These are phyloP conservation scores for Schizotus pectinicornis DNA, from an alignment of 2,888 invertebrate species.

Conservation along the genomic window DNA sequence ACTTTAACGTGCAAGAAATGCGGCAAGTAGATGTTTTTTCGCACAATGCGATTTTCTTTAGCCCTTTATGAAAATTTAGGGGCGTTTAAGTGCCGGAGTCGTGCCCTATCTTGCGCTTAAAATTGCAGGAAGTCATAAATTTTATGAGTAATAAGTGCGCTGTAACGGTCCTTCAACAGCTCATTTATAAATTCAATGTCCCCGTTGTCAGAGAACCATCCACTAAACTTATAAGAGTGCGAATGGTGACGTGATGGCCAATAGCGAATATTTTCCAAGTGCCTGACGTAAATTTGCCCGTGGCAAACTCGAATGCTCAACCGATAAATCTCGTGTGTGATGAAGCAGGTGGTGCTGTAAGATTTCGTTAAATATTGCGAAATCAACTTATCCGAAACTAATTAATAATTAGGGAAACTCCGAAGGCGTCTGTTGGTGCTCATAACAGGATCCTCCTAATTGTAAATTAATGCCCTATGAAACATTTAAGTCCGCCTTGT, in stretches of 20 bases:
- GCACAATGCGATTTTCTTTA: no score
- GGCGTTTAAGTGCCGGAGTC: constrained; percentile 9
- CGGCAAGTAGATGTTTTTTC: no score
- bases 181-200: constrained; percentile 31
- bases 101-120: constrained; percentile 27
- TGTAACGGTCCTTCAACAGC: constrained; percentile 32
- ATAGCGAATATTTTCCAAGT: not conserved
- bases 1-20: no score
- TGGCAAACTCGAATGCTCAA: no score
- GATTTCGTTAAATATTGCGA: not conserved
- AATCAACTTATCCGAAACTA: not conserved
- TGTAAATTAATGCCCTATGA: constrained; percentile 22
- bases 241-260: not conserved
- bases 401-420: constrained; percentile 10
- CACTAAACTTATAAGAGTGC: constrained; percentile 3
- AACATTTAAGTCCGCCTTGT: constrained; percentile 16
- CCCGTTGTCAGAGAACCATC: constrained; percentile 7
- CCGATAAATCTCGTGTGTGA: no score
- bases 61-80: not conserved
- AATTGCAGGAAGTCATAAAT: constrained; percentile 28
- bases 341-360: no score
- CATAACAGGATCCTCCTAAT: constrained; percentile 11
- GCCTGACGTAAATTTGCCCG: no score
- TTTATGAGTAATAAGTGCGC: constrained; percentile 34
- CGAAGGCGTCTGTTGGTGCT: constrained; percentile 10